Conservation (phyloP, 2,797 vertebrate genomes). For the Danio kyathit region DNA sequence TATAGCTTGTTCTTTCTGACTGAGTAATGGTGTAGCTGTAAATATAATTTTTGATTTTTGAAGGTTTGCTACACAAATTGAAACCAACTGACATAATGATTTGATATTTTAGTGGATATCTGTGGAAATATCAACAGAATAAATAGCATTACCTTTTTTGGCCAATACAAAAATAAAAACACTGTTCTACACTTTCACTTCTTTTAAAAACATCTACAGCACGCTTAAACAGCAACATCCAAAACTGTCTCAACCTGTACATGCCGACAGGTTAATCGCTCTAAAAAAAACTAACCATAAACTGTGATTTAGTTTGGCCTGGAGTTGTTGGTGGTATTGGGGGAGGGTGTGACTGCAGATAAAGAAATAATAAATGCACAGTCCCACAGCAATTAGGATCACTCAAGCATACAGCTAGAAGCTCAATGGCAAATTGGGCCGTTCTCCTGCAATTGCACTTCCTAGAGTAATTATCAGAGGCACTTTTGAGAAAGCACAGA, state of each 20-base stretch:
- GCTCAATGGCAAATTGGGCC: conserved; percentile 87
- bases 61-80: too few relatives aligned
- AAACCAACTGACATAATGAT: too few relatives aligned
- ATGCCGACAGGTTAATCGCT: conserved; percentile 82
- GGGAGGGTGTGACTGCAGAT: conserved; percentile 81
- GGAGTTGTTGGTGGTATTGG: conserved; percentile 79
- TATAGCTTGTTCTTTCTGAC: too few relatives aligned
- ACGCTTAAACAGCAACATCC: conserved; percentile 76
- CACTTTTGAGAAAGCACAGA: conserved; percentile 88
- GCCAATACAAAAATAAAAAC: too few relatives aligned
- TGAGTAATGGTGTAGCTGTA: too few relatives aligned
- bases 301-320: conserved; percentile 73
- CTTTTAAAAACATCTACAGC: neutral
- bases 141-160: neutral
- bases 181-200: too few relatives aligned
- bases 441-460: conserved; percentile 89
- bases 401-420: conserved; percentile 83
- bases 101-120: too few relatives aligned
- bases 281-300: conserved; percentile 79
- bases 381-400: conserved; percentile 85
- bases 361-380: conserved; percentile 80
- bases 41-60: too few relatives aligned
- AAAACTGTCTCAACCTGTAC: conserved; percentile 78
- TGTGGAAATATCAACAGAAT: too few relatives aligned
- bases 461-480: conserved; percentile 83